Evolutionary conservation across 2,113 vertebrate genomes (phyloP).

Genomic region (Sinosuthora webbiana): DNA sequence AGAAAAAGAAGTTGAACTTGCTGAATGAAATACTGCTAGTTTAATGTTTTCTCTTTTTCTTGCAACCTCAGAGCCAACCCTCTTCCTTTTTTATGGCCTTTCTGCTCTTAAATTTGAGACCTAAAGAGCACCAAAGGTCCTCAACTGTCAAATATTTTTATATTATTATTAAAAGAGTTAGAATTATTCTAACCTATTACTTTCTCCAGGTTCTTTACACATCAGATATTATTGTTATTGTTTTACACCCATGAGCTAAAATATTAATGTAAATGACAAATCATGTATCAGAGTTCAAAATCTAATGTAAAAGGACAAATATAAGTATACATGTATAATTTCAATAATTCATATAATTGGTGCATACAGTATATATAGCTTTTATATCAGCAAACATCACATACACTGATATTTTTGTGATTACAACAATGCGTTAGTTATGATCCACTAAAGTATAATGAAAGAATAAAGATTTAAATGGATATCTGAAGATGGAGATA

Average conservation of each 20-base stretch:
- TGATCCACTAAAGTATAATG: neutral
- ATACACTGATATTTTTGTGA: neutral
- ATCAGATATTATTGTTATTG: neutral
- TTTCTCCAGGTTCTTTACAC: neutral
- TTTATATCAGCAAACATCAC: neutral
- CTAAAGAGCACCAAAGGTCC: neutral
- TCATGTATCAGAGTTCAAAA: neutral
- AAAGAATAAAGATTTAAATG: neutral
- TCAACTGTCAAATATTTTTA: neutral
- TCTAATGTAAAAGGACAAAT: neutral
- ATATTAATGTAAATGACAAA: neutral
- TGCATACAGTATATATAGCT: neutral
- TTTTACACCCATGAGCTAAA: neutral
- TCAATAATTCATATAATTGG: neutral
- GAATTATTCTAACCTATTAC: neutral
- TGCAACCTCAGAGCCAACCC: neutral
- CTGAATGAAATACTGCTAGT: neutral
- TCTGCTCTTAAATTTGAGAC: neutral
- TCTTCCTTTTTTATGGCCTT: neutral
- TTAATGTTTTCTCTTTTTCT: neutral
- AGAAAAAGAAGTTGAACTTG: neutral
- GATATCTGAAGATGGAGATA: neutral
- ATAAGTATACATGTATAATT: neutral
- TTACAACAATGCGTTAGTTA: neutral
- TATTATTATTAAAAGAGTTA: neutral